Evolutionary conservation across 2,888 invertebrate genomes (phyloP).

Genomic region (Callinectes sapidus): DNA sequence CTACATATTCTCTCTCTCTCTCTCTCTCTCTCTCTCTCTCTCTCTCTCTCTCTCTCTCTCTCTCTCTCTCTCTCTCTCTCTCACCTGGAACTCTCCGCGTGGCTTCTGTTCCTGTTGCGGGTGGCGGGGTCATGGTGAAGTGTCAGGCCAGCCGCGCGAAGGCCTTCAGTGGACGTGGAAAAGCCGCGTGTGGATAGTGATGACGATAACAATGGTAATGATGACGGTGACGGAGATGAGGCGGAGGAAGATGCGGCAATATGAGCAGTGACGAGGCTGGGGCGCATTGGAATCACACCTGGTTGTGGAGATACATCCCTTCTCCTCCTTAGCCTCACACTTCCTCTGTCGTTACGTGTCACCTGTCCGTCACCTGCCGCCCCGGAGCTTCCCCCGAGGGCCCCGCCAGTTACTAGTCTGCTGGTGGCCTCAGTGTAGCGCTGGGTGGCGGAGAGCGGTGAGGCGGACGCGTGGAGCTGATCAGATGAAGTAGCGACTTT

Average conservation of each 20-base stretch:
- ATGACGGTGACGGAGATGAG: neutral
- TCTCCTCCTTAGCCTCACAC: constrained; percentile 20
- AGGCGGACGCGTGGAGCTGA: neutral
- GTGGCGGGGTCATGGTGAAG: neutral
- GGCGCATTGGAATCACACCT: constrained; percentile 4
- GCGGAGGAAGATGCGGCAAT: constrained; percentile 45
- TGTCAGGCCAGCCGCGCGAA: neutral
- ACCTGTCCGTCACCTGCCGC: neutral
- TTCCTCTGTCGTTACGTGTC: neutral
- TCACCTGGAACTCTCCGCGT: neutral
- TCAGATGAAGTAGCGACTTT: neutral
- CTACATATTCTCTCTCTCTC: neutral
- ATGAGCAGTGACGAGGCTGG: constrained; percentile 59
- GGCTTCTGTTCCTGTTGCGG: neutral
- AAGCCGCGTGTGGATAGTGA: neutral
- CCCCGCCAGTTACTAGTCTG: neutral
- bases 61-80: neutral
- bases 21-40: constrained; percentile 35
- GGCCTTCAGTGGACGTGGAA: neutral
- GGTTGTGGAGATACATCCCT: neutral
- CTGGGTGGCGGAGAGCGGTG: neutral
- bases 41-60: constrained; percentile 19
- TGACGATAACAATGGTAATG: neutral
- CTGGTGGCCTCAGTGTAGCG: neutral
- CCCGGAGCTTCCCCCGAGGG: neutral